Evolutionary conservation across 2,113 vertebrate genomes (phyloP), one percentile per base, ranked within the genome.

Genomic region (Takifugu bimaculatus): DNA sequence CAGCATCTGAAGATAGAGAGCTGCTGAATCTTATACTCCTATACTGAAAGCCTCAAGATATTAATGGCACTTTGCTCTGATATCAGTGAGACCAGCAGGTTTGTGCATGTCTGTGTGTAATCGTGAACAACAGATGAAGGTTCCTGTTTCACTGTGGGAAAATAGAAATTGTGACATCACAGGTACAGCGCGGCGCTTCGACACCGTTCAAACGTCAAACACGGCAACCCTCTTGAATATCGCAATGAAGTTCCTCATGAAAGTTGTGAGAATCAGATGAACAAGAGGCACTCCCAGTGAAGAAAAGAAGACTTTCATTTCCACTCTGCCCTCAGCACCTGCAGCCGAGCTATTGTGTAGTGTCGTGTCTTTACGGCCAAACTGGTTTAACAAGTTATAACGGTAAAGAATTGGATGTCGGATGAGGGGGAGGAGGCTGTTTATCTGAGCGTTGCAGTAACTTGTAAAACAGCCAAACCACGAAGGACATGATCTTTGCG

Each of bases 281-380:
- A 85, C 78, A 88, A 86, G 79, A 91, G 88, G 89, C 89, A 90
- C 87, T 85, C 78, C 79, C 78, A 75, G 82, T 87, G 75, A 85
- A 79, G 69, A 62, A 75, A 75, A 77, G 80, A 87, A 78, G 75
- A 85, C 80, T 64, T 69, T 73, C 43, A 58, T 60, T 60, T 65
- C 70, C 49, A 67, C 77, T 88, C 58, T 52, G 62, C 39, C 32
- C 50, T 54, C 62, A 73, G 60, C 57, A 62, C 65, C 63, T 51
- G 64, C 26, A 60, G 45, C 51, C 2, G 7, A 39, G 35, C 35
- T 3, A 10, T 11, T 3, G 35, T 39, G 20, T 20, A 20, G 20
- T 20, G 20, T 39, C 11, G 35, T 10, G 9, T 10, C 35, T 10
- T 7, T 6, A 10, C 35, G 2, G 6, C 11, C 35, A 7, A 39